Evolutionary conservation across 2,888 invertebrate species (phyloP).

Genomic region (Leucoma salicis): DNA sequence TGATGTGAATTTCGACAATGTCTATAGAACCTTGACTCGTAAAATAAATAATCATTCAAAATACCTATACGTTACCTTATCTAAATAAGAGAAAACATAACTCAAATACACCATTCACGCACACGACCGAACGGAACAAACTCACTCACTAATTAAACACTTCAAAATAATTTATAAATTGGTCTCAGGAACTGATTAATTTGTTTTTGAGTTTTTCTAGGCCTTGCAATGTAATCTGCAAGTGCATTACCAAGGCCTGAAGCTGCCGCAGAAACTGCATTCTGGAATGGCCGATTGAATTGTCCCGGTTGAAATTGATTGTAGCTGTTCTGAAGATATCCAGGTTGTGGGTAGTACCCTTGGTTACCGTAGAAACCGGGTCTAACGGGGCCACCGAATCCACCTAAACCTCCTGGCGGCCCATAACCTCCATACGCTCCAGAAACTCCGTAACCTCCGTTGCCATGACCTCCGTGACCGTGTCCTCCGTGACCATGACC

Average conservation of each 20-base stretch:
- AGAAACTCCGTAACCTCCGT: slow-evolving; percentile 30
- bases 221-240: slow-evolving; percentile 66
- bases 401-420: slow-evolving; percentile 21
- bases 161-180: slow-evolving; percentile 59
- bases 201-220: slow-evolving; percentile 60
- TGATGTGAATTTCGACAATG: too few species aligned
- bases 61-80: slow-evolving; percentile 1
- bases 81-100: not conserved
- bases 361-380: slow-evolving; percentile 9
- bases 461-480: slow-evolving; percentile 34
- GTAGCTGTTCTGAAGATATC: slow-evolving; percentile 22
- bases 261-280: slow-evolving; percentile 64
- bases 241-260: slow-evolving; percentile 79
- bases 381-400: slow-evolving; percentile 21
- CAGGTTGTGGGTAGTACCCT: slow-evolving; percentile 17
- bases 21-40: not conserved
- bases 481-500: slow-evolving; percentile 33
- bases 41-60: not conserved
- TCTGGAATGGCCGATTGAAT: slow-evolving; percentile 55
- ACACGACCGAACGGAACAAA: not conserved
- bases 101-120: not conserved
- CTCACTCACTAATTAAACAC: slow-evolving; percentile 7
- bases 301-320: slow-evolving; percentile 26
- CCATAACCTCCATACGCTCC: slow-evolving; percentile 26
- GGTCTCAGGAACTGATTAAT: slow-evolving; percentile 65